Percentiles rank a stretch among this genome's conserved stretches.
These are phyloP conservation scores for Peromyscus melanophrys DNA, from an alignment of 2,797 vertebrate genomes.

Conservation along the genomic window DNA sequence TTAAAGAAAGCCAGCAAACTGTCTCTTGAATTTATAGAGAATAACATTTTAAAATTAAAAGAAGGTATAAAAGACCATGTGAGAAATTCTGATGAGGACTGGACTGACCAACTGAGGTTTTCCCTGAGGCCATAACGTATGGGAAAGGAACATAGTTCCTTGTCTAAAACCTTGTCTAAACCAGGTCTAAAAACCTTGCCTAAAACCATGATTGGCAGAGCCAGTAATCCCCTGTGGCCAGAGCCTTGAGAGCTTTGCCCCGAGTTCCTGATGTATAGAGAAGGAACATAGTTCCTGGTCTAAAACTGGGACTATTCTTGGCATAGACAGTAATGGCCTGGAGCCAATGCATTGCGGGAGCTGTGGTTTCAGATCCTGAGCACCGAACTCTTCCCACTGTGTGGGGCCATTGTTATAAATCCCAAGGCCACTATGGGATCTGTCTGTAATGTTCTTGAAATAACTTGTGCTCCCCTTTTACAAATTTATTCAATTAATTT, in stretches of 20 bases:
- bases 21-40: not conserved
- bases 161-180: not conserved
- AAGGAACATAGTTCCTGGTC: not conserved
- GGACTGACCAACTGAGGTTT: not conserved
- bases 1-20: not conserved
- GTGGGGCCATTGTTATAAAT: not conserved
- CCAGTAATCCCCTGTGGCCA: no score
- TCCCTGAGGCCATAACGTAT: no score
- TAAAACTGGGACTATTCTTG: not conserved
- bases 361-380: not conserved
- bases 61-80: not conserved
- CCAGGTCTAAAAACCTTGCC: no score
- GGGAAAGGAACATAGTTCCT: not conserved
- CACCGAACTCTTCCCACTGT: not conserved
- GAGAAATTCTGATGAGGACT: not conserved
- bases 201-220: no score
- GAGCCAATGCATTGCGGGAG: not conserved
- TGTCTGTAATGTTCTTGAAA: not conserved
- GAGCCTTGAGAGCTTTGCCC: no score
- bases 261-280: not conserved
- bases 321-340: not conserved
- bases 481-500: not conserved
- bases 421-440: not conserved
- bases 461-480: not conserved
- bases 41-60: not conserved